Evolutionary conservation across 2,888 invertebrate genomes (phyloP), one percentile per base, ranked within the genome.

Genomic region (Glyphotaelius pellucidus): DNA sequence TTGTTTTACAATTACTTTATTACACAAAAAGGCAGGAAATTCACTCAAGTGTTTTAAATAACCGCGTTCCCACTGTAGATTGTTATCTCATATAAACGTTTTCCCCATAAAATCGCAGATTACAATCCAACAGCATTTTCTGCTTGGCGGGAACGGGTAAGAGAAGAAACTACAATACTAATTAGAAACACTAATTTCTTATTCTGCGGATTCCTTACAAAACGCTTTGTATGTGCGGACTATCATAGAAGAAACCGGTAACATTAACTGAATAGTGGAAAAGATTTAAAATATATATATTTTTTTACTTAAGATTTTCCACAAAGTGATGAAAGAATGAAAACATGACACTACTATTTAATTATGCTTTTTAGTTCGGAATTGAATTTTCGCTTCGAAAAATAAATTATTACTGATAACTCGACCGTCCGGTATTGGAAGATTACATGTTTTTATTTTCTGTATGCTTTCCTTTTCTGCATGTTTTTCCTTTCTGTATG

Each of bases 91-190:
- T 47, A 81, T 90, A 90, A 90, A 90, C 90, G 90, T 81, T 90
- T 89, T 52, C 81, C 90, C 90, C 90, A 90, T 90, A 81, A 90
- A 90, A 81, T 80, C 35, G 90, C 15, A 89, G 88, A 89, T 89
- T 79, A 79, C 88, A 67, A 89, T 89, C 88, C 67, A 52, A 79
- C 25, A 80, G 80, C 42, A 79, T 89, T 89, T 89, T 80, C 80
- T 79, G 88, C 80, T 89, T 80, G 32, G 35, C 88, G 88, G 88
- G 80, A 79, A 79, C 79, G 15, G 38, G 32, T 79, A 80, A 42
- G 67, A 52, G 67, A n/a, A 67, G 67, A 2, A 86, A 67, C 80
- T n/a, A 89, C 80, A 89, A 80, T 89, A 89, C n/a, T 32, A 89
- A 89, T 79, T 79, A 89, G 88, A n/a, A 67, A 89, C 42, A 86